phyloP scores from a whole-genome alignment of 2,113 vertebrate species.

The Datnioides undecimradiatus region DNA sequence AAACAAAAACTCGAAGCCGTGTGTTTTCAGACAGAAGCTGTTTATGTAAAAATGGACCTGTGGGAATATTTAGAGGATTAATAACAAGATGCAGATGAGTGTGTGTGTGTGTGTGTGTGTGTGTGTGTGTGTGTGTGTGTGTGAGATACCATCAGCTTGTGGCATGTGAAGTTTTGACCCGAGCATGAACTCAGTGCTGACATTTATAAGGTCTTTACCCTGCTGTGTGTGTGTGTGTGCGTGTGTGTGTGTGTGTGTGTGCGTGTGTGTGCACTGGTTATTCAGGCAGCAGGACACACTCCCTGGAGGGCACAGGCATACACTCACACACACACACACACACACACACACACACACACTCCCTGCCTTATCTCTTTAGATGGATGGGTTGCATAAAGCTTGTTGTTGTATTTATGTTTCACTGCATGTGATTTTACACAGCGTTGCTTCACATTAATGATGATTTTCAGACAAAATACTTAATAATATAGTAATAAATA shows the following conservation, averaged over 20 bases:
- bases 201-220: conserved; percentile 25
- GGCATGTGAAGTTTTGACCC: conserved; percentile 33
- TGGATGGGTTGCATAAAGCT: conserved; percentile 6
- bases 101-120: not conserved
- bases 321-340: not conserved
- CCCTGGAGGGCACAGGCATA: conserved; percentile 21
- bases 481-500: no score
- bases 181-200: conserved; percentile 33
- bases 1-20: not conserved
- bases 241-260: conserved; percentile 14
- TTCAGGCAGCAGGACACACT: conserved; percentile 3
- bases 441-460: not conserved
- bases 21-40: not conserved
- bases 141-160: conserved; percentile 11
- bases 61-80: not conserved
- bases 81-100: not conserved
- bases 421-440: no score
- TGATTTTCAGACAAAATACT: not conserved
- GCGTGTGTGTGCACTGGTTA: not conserved
- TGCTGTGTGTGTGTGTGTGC: conserved; percentile 19
- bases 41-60: no score
- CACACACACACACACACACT: no score
- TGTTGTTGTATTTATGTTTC: not conserved
- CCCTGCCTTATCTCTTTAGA: not conserved
- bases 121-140: not conserved